These are phyloP conservation scores for Desmophyllum pertusum DNA, from an alignment of 92 coral and sea anemone genomes.

Conservation along the genomic window DNA sequence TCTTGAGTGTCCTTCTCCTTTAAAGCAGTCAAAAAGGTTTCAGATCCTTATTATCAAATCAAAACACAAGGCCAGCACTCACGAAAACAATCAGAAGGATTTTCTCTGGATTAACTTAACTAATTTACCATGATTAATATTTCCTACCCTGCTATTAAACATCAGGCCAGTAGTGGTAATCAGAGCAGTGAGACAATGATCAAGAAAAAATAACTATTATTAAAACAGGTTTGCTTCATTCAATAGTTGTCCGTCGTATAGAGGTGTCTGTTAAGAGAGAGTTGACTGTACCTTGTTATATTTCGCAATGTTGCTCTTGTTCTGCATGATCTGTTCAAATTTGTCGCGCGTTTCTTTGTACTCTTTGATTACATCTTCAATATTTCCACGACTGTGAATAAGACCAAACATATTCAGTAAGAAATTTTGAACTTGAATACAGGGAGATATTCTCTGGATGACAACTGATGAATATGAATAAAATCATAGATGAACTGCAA, in stretches of 20 bases:
- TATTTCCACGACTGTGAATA: conserved; percentile 22
- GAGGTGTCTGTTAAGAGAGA: too few relatives aligned
- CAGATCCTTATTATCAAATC: too few relatives aligned
- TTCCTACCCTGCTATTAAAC: background rate
- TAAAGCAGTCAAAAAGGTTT: too few relatives aligned
- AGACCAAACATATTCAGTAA: background rate
- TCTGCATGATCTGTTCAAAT: background rate
- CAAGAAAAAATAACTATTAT: too few relatives aligned
- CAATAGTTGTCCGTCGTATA: background rate
- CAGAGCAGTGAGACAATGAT: background rate
- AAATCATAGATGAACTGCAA: too few relatives aligned
- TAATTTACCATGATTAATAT: too few relatives aligned
- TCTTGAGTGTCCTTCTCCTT: too few relatives aligned
- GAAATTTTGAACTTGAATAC: background rate
- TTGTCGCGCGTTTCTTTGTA: background rate
- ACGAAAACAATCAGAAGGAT: too few relatives aligned
- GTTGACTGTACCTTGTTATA: conserved; percentile 35
- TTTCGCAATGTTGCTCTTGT: conserved; percentile 9
- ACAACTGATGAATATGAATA: too few relatives aligned
- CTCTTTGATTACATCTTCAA: conserved; percentile 4
- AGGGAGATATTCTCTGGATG: background rate
- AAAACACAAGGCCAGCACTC: too few relatives aligned
- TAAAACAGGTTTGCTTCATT: background rate
- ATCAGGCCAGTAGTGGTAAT: background rate
- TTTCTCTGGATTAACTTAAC: too few relatives aligned